phyloP scores from a whole-genome alignment of 2,888 invertebrate species.

The Tricholauxania praeusta region DNA sequence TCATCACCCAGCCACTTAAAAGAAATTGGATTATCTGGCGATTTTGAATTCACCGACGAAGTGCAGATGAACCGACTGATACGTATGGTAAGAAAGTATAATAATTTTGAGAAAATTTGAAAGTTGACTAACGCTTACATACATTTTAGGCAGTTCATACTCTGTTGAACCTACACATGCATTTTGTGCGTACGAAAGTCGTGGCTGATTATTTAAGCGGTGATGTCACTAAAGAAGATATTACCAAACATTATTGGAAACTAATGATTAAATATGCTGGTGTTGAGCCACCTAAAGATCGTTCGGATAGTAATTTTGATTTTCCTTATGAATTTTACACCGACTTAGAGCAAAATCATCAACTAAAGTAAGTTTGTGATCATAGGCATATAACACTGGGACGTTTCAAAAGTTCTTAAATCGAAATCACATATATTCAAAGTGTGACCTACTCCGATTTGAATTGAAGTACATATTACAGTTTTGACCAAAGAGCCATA shows the following conservation, averaged over 20 bases:
- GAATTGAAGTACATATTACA: too few relatives aligned
- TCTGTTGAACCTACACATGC: conserved; percentile 26
- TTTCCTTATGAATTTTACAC: conserved; percentile 78
- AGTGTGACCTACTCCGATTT: too few relatives aligned
- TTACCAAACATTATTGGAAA: conserved; percentile 75
- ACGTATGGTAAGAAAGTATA: conserved; percentile 30
- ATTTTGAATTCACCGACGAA: conserved; percentile 15
- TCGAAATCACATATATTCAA: too few relatives aligned
- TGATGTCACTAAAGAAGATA: conserved; percentile 69
- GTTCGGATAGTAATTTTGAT: conserved; percentile 76
- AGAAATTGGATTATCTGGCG: conserved; percentile 14
- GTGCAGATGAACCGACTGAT: conserved; percentile 36
- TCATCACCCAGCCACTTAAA: conserved; percentile 38
- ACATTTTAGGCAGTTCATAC: conserved; percentile 35
- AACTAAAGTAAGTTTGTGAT: not conserved
- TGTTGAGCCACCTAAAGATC: conserved; percentile 72
- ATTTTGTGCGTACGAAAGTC: conserved; percentile 75
- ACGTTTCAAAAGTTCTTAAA: too few relatives aligned
- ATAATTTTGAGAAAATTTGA: not conserved
- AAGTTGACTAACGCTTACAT: not conserved
- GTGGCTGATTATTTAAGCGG: conserved; percentile 77
- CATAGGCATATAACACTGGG: too few relatives aligned
- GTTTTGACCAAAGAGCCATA: too few relatives aligned
- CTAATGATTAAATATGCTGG: conserved; percentile 73
- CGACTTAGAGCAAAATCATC: conserved; percentile 35